phyloP scores from a whole-genome alignment of 1,140 invertebrate genomes.

The Lepidotrigona ventralis region DNA sequence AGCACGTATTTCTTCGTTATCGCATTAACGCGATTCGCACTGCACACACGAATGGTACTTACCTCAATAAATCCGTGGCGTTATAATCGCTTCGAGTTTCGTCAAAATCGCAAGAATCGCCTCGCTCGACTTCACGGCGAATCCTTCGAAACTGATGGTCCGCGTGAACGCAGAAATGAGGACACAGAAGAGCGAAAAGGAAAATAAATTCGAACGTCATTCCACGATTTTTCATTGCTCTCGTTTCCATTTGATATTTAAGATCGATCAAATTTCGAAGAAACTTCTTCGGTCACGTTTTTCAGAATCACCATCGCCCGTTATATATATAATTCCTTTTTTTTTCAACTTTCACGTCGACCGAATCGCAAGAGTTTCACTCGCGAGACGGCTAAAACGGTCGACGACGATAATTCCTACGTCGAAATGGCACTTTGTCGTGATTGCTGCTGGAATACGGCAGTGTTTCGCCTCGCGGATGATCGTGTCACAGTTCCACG shows the following conservation, averaged over 20 bases:
- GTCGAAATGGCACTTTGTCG: neutral
- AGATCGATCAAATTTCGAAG: neutral
- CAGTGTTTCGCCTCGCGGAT: constrained; percentile 29
- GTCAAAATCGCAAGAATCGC: constrained; percentile 53
- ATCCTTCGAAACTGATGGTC: constrained; percentile 2
- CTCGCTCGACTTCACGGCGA: constrained; percentile 17
- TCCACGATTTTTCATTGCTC: neutral
- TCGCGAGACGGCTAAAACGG: no score
- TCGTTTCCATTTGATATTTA: no score
- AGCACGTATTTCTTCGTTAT: no score
- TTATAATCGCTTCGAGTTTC: constrained; percentile 63
- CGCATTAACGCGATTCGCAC: neutral
- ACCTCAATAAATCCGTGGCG: constrained; percentile 71
- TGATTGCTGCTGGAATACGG: neutral
- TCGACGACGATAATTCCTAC: neutral
- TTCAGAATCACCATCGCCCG: neutral
- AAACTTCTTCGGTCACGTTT: no score
- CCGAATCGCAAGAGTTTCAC: neutral
- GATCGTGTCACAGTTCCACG: constrained; percentile 55
- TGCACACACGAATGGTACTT: constrained; percentile 56
- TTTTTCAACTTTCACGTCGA: neutral
- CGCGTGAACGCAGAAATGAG: neutral
- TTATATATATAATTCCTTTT: neutral
- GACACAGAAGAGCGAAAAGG: constrained; percentile 25
- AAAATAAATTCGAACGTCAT: constrained; percentile 38